Evolutionary conservation across 2,113 vertebrate species (phyloP), one percentile per base, ranked within the genome.

Genomic region (Dicentrarchus labrax): DNA sequence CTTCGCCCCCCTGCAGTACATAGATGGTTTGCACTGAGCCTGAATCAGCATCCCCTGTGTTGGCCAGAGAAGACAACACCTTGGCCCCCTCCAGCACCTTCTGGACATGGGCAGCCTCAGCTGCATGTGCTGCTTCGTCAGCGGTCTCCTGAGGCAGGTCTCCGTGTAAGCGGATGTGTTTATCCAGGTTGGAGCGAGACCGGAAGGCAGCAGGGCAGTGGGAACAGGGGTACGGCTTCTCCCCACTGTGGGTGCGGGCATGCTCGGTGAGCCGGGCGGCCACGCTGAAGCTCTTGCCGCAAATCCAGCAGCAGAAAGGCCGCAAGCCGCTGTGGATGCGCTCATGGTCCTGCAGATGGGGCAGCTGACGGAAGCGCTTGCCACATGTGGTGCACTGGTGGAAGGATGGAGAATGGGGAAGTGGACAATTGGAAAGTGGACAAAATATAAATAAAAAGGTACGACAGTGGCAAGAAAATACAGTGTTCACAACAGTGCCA

Each of bases 301-400:
- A 96, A 43, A 96, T 94, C 96, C 95, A 95, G 92, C 96, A 96
- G 71, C 93, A 94, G 85, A 96, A 96, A 1, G 96, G 96, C 0
- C 95, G 93, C 89, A 93, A 77, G 1, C 95, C 96, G 1, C 93
- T 94, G 90, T 96, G 96, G 89, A 96, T 96, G 30, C 96, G 95
- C 93, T 96, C 95, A 4, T 96, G 96, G 85, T 96, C 96, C 91
- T 95, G 95, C 73, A 96, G 92, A 71, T 96, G 96, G 22, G 96
- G 96, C 59, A 96, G 92, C 89, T 96, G 96, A 60, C 96, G 94
- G 88, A 96, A 96, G 56, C 95, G 91, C 87, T 96, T 96, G 36
- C 94, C 92, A 71, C 96, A 96, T 1, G 91, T 90, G 72, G 86
- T 1, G 76, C 96, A 96, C 96, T 96, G 82, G 41, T 30, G 76